Evolutionary conservation across 2,113 vertebrate species (phyloP), one percentile per base, ranked within the genome.

Genomic region (Chionis minor): DNA sequence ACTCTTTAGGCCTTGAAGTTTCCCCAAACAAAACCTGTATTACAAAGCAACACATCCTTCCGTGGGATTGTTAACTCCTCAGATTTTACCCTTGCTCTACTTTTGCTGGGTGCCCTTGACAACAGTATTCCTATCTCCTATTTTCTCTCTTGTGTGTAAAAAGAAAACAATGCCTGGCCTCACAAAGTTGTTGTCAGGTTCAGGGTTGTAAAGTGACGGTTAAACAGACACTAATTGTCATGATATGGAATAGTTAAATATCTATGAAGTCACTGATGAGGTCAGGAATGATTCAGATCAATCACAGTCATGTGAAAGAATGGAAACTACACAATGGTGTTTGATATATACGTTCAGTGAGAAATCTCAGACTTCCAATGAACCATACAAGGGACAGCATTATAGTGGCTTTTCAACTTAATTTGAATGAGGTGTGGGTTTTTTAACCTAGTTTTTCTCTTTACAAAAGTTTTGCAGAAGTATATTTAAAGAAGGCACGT

Each of bases 21-120:
- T 92, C 49, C 54, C 54, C 33, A 65, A n/a, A 54, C 24, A 85
- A 91, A 94, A 58, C 24, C 24, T 56, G 33, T 72, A 33, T 35
- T 81, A 69, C 40, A 85, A 91, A 88, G 72, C 69, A 90, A 70
- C 61, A 62, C 47, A 54, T 86, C 72, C 73, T 88, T 88, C 66
- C 1, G 0, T 5, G n/a, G 73, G 52, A 73, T 42, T 8, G 49
- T 42, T 71, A 85, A 35, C 32, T 54, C 55, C 75, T 49, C n/a
- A 18, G 49, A 45, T 67, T 74, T 71, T 78, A 74, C 65, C 69
- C 56, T 88, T 40, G 70, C 61, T 81, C 81, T 78, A 3, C 80
- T 89, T 62, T 26, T 75, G 38, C 55, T 73, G 23, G 2, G 18
- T 74, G 77, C 70, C 69, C 66, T 54, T 56, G 44, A 81, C n/a